These are phyloP conservation scores for Drosophila azteca DNA, from an alignment of 1,140 invertebrate species.

Conservation along the genomic window DNA sequence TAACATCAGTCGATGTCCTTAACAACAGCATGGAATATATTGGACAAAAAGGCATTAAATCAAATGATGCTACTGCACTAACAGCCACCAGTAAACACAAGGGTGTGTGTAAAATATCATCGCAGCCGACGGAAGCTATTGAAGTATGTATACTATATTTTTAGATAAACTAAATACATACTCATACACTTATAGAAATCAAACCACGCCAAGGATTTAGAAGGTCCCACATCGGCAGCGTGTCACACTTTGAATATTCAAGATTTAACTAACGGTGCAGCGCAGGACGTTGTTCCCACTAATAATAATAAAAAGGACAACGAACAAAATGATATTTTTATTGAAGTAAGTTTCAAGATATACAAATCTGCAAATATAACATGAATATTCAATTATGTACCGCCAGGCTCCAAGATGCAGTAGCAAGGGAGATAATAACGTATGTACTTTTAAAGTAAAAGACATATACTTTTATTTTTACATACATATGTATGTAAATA, in stretches of 20 bases:
- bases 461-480: no score
- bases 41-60: conserved; percentile 40
- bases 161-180: not conserved
- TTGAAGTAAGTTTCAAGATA: conserved; percentile 48
- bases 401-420: conserved; percentile 57
- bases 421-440: conserved; percentile 72
- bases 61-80: conserved; percentile 32
- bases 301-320: conserved; percentile 48
- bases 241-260: conserved; percentile 52
- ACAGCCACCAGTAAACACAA: conserved; percentile 41
- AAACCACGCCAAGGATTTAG: conserved; percentile 43
- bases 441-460: conserved; percentile 47
- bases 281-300: conserved; percentile 53
- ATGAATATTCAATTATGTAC: conserved; percentile 1
- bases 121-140: conserved; percentile 41
- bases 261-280: conserved; percentile 49
- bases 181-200: conserved; percentile 36
- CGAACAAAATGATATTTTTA: conserved; percentile 55
- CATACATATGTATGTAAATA: no score
- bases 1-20: conserved; percentile 7
- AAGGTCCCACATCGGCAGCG: conserved; percentile 15
- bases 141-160: conserved; percentile 43
- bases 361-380: not conserved
- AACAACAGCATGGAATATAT: conserved; percentile 30
- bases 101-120: conserved; percentile 28